Evolutionary conservation across 2,113 vertebrate genomes (phyloP).

Genomic region (Pseudonaja textilis): DNA sequence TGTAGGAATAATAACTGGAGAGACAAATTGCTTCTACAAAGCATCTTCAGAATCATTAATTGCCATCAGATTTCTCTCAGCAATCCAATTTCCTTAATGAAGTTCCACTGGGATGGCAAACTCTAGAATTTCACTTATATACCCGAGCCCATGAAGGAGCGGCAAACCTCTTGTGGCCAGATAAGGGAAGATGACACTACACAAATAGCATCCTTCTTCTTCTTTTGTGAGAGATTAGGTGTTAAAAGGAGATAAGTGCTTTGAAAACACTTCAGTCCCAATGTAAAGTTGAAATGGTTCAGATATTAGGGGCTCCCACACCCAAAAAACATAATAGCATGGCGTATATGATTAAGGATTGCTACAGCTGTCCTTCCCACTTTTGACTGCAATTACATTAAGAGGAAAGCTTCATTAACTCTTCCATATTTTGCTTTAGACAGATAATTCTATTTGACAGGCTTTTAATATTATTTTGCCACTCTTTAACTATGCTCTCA

Average conservation of each 20-base stretch:
- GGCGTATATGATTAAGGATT: neutral
- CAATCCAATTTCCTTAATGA: neutral
- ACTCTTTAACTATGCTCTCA: neutral
- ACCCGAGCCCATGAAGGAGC: neutral
- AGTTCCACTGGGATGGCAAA: neutral
- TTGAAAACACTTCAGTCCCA: neutral
- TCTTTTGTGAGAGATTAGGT: neutral
- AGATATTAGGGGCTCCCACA: neutral
- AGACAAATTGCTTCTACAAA: neutral
- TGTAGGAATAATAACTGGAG: neutral
- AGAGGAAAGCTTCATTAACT: neutral
- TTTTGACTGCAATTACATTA: neutral
- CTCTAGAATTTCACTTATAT: neutral
- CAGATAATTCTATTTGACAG: neutral
- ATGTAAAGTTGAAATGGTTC: neutral
- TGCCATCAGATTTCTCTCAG: neutral
- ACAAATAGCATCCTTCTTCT: neutral
- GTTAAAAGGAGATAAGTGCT: neutral
- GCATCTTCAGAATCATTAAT: neutral
- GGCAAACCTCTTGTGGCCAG: neutral
- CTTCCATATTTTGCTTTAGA: neutral
- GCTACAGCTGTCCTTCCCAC: neutral
- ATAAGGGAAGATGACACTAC: neutral
- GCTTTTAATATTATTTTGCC: neutral
- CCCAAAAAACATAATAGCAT: neutral